Evolutionary conservation across 2,113 vertebrate species (phyloP), one percentile per base, ranked within the genome.

Genomic region (Phocoena phocoena): DNA sequence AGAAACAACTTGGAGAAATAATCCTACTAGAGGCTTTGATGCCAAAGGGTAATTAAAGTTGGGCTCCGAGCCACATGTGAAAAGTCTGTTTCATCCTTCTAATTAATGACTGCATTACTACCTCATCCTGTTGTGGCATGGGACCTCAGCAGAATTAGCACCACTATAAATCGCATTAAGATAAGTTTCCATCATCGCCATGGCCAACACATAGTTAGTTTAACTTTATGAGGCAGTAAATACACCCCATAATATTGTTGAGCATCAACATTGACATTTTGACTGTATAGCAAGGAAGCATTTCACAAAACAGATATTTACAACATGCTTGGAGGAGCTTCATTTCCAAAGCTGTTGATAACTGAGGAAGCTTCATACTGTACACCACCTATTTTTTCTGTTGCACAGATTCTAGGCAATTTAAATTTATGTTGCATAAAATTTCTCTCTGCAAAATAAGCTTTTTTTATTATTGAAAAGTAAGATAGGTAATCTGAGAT

Each of bases 211-310:
- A 74, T n/a, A 96, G 95, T 81, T 94, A 97, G 81, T 95, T 97
- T 96, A 92, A 87, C 65, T 98, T 98, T 97, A 97, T 33, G 95
- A 95, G 93, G 55, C 90, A 90, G 94, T 97, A 98, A 98, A 93
- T 95, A 98, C 11, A 91, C 90, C 92, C 86, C 82, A 71, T 96
- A 97, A 94, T 23, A 31, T 6, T 84, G 70, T 89, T 53, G 41
- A 93, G 90, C 95, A 96, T 95, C 88, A 84, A 60, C 76, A 92
- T 13, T 0, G 11, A 84, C 26, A 93, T 68, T 97, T 97, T 95
- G 88, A 89, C 26, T 92, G 53, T 50, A 81, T 53, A 86, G 65
- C 47, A 98, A 97, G 38, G 25, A 70, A 97, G 88, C 7, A 33
- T 4, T 31, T 97, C 90, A 88, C 70, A 82, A 86, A 89, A 31